Evolutionary conservation across 2,113 vertebrate genomes (phyloP), one percentile per base, ranked within the genome.

Genomic region (Erythrolamprus reginae): DNA sequence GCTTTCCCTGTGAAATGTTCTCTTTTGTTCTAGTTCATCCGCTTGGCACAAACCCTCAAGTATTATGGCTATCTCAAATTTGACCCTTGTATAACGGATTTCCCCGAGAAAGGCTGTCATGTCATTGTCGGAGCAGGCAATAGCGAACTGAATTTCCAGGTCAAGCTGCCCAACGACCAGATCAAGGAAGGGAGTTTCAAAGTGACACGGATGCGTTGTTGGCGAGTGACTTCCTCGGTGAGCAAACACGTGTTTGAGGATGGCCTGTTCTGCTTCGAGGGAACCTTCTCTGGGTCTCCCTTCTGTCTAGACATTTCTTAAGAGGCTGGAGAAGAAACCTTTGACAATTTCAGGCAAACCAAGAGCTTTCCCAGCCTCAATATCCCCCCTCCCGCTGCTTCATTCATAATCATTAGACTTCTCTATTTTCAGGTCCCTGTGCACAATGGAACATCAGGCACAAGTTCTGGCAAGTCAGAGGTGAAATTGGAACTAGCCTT

Each of bases 111-210:
- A 94, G 98, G 98, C 33, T 99, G 99, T 95, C 98, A 99, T 0
- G 99, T 99, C 28, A 98, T 99, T 0, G 99, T 99, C 92, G 98
- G 98, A 0, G 99, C 99, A 0, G 99, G 99, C 93, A 99, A 99
- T 97, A 99, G 98, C 1, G 99, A 99, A 94, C 98, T 99, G 95
- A 99, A 99, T 96, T 99, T 99, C 95, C 99, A 99, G 92, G 98
- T 99, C 95, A 98, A 98, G 94, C 97, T 99, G 83, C 99, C 99
- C 17, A 99, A 93, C 0, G 98, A 99, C 48, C 99, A 99, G 93
- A 98, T 99, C 96, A 99, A 99, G 82, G 99, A 99, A 94, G 99
- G 99, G 58, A 99, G 99, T 96, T 99, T 99, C 97, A 99, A 99
- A 95, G 99, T 99, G 91, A 99, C 99, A 0, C 99, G 99, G 70